Evolutionary conservation across 2,113 vertebrate genomes (phyloP).

Genomic region (Galemys pyrenaicus): DNA sequence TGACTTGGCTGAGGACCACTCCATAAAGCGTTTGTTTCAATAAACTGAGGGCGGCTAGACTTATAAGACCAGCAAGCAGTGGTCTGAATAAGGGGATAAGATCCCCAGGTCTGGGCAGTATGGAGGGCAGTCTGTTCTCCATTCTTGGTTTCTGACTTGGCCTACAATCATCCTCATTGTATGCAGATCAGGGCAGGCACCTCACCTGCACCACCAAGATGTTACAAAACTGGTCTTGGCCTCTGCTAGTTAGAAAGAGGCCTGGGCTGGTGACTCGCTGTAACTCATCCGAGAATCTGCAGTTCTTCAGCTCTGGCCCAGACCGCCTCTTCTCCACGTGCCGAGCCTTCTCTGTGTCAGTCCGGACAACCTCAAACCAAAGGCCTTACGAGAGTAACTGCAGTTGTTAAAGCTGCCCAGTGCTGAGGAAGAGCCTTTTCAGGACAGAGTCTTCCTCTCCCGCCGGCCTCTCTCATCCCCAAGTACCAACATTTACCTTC

Average conservation of each 20-base stretch:
- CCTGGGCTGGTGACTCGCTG: slow-evolving; percentile 43
- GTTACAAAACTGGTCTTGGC: neutral
- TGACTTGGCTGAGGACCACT: neutral
- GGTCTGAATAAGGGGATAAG: neutral
- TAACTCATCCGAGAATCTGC: slow-evolving; percentile 38
- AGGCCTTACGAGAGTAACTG: too few relatives aligned
- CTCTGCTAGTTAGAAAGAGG: slow-evolving; percentile 8
- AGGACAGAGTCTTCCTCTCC: accelerated
- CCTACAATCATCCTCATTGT: neutral
- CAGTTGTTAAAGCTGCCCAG: neutral
- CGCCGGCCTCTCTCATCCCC: neutral
- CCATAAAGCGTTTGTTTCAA: neutral
- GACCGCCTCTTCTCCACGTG: neutral
- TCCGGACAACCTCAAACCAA: neutral
- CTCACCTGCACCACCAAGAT: neutral
- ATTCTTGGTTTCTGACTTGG: neutral
- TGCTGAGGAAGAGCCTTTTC: neutral
- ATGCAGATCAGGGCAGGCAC: neutral
- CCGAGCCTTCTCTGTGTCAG: neutral
- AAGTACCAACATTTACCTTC: neutral
- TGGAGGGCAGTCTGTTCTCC: too few relatives aligned
- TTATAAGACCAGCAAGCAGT: neutral
- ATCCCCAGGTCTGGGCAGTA: neutral
- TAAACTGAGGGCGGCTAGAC: neutral
- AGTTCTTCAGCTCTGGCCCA: neutral